Evolutionary conservation across 2,797 vertebrate species (phyloP), one percentile per base, ranked within the genome.

Genomic region (Thalassophryne amazonica): DNA sequence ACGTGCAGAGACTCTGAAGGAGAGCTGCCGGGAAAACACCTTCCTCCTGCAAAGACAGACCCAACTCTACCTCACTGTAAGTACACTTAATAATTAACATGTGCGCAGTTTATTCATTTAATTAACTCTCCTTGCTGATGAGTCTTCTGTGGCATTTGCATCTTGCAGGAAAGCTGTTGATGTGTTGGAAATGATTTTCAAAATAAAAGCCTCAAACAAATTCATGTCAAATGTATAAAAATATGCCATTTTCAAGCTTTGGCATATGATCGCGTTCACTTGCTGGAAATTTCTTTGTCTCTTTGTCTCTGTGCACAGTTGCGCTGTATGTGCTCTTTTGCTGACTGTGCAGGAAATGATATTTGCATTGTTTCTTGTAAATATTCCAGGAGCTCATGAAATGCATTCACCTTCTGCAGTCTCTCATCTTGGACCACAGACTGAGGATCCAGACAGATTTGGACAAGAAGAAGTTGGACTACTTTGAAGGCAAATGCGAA

Each of bases 401-500:
- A 53, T 93, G 92, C 58, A 82, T 93, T 11, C 73, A 86, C 47
- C 69, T 93, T 14, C 85, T 96, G 1, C 91, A 92, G 82, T 80
- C 76, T 4, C 78, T 95, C 42, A 83, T 93, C 46, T 75, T 89
- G 34, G 90, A 94, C 34, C 88, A 91, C 42, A 85, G 90, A n/a
- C 86, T 95, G 33, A 89, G 80, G 36, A 71, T 86, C 23, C 93
- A 95, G 73, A 89, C 88, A 1, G 87, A 94, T n/a, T 42, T 94
- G 7, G 93, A 95, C 64, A 46, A 30, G 7, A 91, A 91, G 61
- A 93, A 91, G 48, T 70, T 92, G 2, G 88, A 92, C 23, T 96
- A 96, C 76, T 78, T 94, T 56, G 92, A 94, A 61, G 83, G 88
- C 27, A 95, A 95, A 83, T 93, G 91, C 76, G 90, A 86, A 34